These are phyloP conservation scores for Tichodroma muraria DNA, from an alignment of 2,113 vertebrate genomes.

Conservation along the genomic window DNA sequence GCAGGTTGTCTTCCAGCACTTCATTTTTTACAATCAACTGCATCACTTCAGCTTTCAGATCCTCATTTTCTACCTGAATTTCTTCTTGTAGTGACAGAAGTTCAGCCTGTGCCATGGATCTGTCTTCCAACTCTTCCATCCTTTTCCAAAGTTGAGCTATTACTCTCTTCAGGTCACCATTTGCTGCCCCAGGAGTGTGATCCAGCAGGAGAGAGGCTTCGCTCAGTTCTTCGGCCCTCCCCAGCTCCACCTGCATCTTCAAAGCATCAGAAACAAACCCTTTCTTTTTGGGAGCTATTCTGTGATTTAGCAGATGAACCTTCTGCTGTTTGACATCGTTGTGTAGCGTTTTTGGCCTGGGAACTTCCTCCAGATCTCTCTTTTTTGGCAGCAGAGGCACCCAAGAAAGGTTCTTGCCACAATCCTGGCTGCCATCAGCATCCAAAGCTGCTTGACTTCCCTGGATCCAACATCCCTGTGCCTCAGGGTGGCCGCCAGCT, in stretches of 20 bases:
- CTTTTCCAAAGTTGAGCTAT: constrained; percentile 70
- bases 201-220: constrained; percentile 44
- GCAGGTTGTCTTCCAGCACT: constrained; percentile 35
- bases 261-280: constrained; percentile 22
- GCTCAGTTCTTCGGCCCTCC: constrained; percentile 35
- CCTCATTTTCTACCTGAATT: constrained; percentile 61
- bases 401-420: constrained; percentile 37
- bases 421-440: constrained; percentile 16
- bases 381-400: constrained; percentile 25
- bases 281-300: neutral
- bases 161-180: constrained; percentile 60
- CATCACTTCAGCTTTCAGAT: constrained; percentile 46
- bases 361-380: constrained; percentile 32
- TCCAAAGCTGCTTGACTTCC: neutral
- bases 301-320: constrained; percentile 11
- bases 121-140: constrained; percentile 55
- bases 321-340: constrained; percentile 9
- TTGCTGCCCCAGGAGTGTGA: neutral
- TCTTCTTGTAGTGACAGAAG: constrained; percentile 43
- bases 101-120: constrained; percentile 19
- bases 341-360: neutral
- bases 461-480: neutral
- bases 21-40: constrained; percentile 49
- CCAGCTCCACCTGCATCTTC: constrained; percentile 61
- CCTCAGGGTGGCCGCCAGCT: neutral